phyloP scores from a whole-genome alignment of 2,888 invertebrate genomes.

The Aphidius colemani region DNA sequence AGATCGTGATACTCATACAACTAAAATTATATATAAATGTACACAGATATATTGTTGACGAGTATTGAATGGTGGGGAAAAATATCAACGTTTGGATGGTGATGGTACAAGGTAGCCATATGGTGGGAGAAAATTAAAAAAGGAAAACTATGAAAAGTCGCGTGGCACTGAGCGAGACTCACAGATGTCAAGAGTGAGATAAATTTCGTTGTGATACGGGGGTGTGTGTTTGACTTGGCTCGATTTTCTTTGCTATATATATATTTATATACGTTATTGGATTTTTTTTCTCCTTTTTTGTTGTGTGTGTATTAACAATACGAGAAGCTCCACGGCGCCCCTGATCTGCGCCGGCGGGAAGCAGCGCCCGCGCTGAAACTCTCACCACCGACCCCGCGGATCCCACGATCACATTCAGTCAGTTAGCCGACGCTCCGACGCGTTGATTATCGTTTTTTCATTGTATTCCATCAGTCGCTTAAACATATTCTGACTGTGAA shows the following conservation, averaged over 20 bases:
- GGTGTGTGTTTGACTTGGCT: conserved; percentile 8
- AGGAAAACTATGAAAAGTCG: conserved; percentile 12
- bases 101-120: conserved; percentile 9
- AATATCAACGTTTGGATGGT: conserved; percentile 7
- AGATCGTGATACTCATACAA: neutral
- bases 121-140: conserved; percentile 10
- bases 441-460: conserved; percentile 48
- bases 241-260: conserved; percentile 1
- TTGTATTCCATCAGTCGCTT: too few species aligned
- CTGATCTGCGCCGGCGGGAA: conserved; percentile 16
- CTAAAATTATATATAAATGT: neutral
- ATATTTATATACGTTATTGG: too few species aligned
- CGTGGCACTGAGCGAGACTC: conserved; percentile 24
- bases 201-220: conserved; percentile 13
- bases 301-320: too few species aligned
- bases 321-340: conserved; percentile 7
- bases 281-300: too few species aligned
- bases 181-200: conserved; percentile 5
- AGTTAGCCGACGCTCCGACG: conserved; percentile 55
- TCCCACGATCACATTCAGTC: conserved; percentile 43
- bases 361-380: conserved; percentile 25
- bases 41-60: too few species aligned
- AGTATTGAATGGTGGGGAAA: too few species aligned
- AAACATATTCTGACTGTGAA: too few species aligned
- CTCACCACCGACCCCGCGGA: conserved; percentile 10